These are phyloP conservation scores for Ormyrus labotus DNA, from an alignment of 2,888 invertebrate species.

Conservation along the genomic window DNA sequence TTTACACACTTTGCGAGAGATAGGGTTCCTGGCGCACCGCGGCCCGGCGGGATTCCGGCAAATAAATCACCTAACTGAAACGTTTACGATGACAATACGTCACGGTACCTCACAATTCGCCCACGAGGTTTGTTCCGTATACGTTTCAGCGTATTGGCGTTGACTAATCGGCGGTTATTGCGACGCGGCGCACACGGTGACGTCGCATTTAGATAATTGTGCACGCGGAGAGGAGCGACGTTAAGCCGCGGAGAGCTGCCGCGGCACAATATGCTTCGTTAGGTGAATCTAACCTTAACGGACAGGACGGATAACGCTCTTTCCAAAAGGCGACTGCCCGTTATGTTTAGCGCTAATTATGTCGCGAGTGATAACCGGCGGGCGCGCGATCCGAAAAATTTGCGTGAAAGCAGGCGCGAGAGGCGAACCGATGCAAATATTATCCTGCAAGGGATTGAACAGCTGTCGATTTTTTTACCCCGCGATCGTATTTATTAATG, in stretches of 20 bases:
- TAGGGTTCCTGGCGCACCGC: too few species aligned
- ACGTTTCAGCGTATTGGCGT: slow-evolving; percentile 25
- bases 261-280: slow-evolving; percentile 58
- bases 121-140: slow-evolving; percentile 37
- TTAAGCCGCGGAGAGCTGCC: neutral
- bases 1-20: neutral
- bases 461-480: slow-evolving; percentile 30
- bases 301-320: slow-evolving; percentile 31
- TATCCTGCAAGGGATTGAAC: slow-evolving; percentile 1
- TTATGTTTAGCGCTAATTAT: slow-evolving; percentile 35
- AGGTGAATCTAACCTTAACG: slow-evolving; percentile 51
- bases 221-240: neutral
- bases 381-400: slow-evolving; percentile 44
- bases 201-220: slow-evolving; percentile 57
- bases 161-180: slow-evolving; percentile 57
- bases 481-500: slow-evolving; percentile 13
- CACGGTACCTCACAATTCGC: slow-evolving; percentile 29
- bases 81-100: slow-evolving; percentile 41
- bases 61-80: slow-evolving; percentile 42
- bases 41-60: slow-evolving; percentile 4
- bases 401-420: slow-evolving; percentile 49
- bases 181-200: slow-evolving; percentile 16
- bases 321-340: slow-evolving; percentile 4
- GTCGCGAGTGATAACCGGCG: neutral
- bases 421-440: slow-evolving; percentile 20